A percentile compares a stretch with the other conserved stretches of the same genome.
phyloP scores from a whole-genome alignment of 2,797 vertebrate genomes.

The Rhinogobio ventralis region DNA sequence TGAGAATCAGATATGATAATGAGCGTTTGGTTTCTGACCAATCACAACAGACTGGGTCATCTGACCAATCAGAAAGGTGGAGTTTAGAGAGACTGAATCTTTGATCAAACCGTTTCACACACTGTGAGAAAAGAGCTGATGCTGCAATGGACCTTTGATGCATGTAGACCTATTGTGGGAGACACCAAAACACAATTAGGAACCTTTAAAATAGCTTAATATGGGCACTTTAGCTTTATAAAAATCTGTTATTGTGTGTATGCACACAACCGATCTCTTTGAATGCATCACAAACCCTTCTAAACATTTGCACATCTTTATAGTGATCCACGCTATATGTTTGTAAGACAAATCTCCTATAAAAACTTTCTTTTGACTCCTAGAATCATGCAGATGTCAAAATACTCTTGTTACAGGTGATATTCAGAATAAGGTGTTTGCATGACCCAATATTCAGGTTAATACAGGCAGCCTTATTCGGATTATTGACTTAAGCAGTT shows the following conservation, averaged over 20 bases:
- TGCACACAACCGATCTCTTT: not conserved
- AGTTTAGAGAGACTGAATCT: not conserved
- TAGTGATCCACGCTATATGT: not conserved
- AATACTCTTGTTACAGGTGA: not conserved
- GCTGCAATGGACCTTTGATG: not conserved
- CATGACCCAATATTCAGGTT: not conserved
- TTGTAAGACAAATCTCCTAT: not conserved
- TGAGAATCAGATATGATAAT: not conserved
- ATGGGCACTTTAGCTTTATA: not conserved
- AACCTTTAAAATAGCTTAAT: not conserved
- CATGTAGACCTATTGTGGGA: not conserved
- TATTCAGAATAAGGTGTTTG: not conserved
- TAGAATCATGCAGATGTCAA: not conserved
- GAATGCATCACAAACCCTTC: not conserved
- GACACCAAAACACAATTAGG: not conserved
- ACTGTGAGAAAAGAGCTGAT: not conserved
- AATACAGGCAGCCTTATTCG: not conserved
- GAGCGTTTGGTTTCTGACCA: not conserved
- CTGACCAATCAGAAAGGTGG: not conserved
- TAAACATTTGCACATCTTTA: not conserved
- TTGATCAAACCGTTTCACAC: not conserved
- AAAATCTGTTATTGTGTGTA: not conserved
- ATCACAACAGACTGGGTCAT: not conserved
- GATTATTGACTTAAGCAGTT: not conserved
- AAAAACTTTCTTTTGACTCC: not conserved